phyloP scores from a whole-genome alignment of 2,797 vertebrate species.

The Ceryle rudis region DNA sequence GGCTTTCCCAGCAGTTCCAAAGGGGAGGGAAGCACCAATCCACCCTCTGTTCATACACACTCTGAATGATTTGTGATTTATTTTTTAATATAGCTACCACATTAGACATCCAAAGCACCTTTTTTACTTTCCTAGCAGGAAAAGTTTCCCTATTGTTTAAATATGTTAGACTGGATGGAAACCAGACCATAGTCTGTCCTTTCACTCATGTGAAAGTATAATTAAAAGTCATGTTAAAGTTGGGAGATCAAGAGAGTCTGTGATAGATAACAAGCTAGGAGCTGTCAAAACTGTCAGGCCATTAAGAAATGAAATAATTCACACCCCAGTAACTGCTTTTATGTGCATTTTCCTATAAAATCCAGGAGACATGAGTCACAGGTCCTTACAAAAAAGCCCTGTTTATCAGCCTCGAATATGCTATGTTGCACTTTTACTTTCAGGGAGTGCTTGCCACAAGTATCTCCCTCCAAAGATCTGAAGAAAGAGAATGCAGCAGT shows the following conservation, averaged over 20 bases:
- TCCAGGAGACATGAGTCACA: slow-evolving; percentile 76
- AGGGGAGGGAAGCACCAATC: neutral
- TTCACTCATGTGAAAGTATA: slow-evolving; percentile 51
- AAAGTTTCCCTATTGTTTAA: neutral
- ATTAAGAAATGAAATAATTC: slow-evolving; percentile 80
- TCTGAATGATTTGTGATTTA: neutral
- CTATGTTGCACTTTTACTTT: neutral
- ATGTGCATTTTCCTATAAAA: slow-evolving; percentile 77
- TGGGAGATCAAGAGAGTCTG: slow-evolving; percentile 63
- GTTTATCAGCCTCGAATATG: slow-evolving; percentile 49
- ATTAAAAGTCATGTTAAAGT: slow-evolving; percentile 70
- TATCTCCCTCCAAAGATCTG: neutral
- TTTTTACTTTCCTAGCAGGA: neutral
- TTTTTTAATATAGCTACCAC: neutral
- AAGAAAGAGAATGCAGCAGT: accelerated
- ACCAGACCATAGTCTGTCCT: slow-evolving; percentile 11
- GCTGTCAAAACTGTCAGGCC: slow-evolving; percentile 78
- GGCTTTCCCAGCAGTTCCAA: neutral
- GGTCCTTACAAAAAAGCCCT: slow-evolving; percentile 66
- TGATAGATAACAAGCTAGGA: slow-evolving; percentile 76
- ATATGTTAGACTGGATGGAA: neutral
- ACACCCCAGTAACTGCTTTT: slow-evolving; percentile 81
- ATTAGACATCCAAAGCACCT: neutral
- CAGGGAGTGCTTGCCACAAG: neutral
- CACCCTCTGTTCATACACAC: neutral